Percentiles rank a stretch among this genome's conserved stretches.
These are phyloP conservation scores for Selenia dentaria DNA, from an alignment of 2,888 invertebrate species.

Conservation along the genomic window DNA sequence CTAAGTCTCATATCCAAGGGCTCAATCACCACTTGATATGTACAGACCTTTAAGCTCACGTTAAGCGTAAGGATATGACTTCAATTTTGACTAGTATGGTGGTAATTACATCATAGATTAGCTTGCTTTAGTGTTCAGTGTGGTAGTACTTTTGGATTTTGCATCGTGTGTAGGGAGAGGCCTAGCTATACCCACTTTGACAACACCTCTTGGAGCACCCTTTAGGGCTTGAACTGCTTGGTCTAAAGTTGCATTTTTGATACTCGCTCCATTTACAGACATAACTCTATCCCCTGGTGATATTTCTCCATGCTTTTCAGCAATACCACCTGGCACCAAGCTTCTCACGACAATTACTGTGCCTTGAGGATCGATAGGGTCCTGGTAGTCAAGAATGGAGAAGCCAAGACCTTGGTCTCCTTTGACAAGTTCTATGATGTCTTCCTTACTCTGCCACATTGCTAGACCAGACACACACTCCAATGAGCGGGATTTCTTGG, in stretches of 20 bases:
- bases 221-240: constrained; percentile 98
- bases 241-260: constrained; percentile 96
- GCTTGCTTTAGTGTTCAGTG: constrained; percentile 69
- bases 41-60: constrained; percentile 49
- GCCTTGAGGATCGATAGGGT: constrained; percentile 97
- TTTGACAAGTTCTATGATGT: constrained; percentile 95
- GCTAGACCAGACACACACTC: constrained; percentile 98
- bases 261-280: constrained; percentile 95
- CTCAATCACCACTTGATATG: constrained; percentile 52
- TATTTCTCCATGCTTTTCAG: constrained; percentile 96
- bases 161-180: constrained; percentile 86
- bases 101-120: constrained; percentile 57
- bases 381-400: constrained; percentile 98
- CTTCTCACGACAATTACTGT: constrained; percentile 99
- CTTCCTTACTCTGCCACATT: constrained; percentile 98
- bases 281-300: constrained; percentile 97
- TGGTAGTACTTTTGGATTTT: constrained; percentile 72
- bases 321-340: constrained; percentile 98
- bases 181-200: constrained; percentile 96
- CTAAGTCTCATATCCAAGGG: constrained; percentile 32
- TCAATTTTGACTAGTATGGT: constrained; percentile 67
- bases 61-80: constrained; percentile 71
- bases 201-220: constrained; percentile 95
- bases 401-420: constrained; percentile 98
- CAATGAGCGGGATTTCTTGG: constrained; percentile 94